These are phyloP conservation scores for Salvelinus fontinalis DNA, from an alignment of 2,113 vertebrate species.

Conservation along the genomic window DNA sequence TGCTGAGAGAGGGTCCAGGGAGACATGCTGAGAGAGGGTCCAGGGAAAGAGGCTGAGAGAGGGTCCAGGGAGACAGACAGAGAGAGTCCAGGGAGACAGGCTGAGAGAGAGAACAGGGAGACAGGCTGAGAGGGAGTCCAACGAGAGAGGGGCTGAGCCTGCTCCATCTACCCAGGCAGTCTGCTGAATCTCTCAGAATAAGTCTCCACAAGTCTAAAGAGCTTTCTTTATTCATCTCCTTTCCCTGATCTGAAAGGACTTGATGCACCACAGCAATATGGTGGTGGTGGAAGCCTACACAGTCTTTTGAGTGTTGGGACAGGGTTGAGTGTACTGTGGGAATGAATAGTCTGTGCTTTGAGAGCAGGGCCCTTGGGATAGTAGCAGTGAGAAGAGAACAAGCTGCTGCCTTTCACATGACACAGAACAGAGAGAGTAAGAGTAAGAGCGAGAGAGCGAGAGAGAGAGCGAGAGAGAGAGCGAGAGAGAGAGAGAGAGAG, in stretches of 20 bases:
- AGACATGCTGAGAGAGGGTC: no score
- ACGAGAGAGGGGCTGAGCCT: background rate
- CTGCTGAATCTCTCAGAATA: background rate
- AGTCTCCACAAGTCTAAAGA: background rate
- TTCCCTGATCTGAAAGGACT: background rate
- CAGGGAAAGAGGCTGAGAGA: no score
- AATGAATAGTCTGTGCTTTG: slow-evolving; percentile 2
- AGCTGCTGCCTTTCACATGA: slow-evolving; percentile 31
- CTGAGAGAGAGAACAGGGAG: no score
- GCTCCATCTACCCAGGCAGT: no score
- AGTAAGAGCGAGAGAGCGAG: background rate
- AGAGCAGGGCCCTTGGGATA: slow-evolving; percentile 1
- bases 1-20: no score
- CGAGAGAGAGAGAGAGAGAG: background rate
- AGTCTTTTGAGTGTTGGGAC: background rate
- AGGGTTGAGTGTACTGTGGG: background rate
- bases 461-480: background rate
- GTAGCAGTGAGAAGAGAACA: background rate
- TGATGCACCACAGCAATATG: background rate
- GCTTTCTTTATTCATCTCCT: background rate
- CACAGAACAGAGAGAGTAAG: background rate
- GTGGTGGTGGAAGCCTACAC: background rate
- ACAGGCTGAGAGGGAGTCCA: no score
- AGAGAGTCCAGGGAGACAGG: no score
- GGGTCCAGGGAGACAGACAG: no score